Evolutionary conservation across 1,140 invertebrate genomes (phyloP).

Genomic region (Drosophila nigromelanica): DNA sequence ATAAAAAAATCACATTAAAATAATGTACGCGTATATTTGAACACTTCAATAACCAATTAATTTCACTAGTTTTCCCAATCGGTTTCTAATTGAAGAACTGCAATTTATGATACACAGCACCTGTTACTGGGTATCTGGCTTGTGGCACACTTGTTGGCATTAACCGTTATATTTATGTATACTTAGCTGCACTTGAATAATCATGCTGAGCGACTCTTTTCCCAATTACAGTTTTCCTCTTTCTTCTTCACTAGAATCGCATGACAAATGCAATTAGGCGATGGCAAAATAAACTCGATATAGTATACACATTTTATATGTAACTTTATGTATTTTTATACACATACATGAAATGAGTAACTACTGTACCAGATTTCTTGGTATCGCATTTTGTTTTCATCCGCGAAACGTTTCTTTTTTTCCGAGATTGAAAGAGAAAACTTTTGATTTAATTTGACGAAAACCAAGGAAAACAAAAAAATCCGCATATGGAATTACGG

Average conservation of each 20-base stretch:
- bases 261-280: constrained; percentile 37
- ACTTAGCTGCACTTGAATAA: constrained; percentile 18
- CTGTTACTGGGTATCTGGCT: neutral
- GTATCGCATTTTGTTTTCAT: neutral
- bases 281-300: constrained; percentile 13
- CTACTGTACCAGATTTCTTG: constrained; percentile 18
- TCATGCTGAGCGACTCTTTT: constrained; percentile 6
- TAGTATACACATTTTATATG: constrained; percentile 7
- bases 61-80: too few relatives aligned
- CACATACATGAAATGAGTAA: constrained; percentile 2
- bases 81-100: too few relatives aligned
- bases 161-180: neutral
- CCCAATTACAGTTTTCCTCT: neutral
- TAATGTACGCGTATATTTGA: too few relatives aligned
- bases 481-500: neutral
- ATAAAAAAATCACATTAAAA: too few relatives aligned
- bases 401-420: neutral
- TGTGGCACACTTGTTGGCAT: neutral
- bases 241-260: constrained; percentile 15
- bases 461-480: too few relatives aligned
- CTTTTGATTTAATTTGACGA: neutral
- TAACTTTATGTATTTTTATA: neutral
- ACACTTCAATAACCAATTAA: too few relatives aligned
- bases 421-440: neutral
- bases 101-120: neutral